These are phyloP conservation scores for Pseudomyrmex flavicornis DNA, from an alignment of 1,140 invertebrate species.

Conservation along the genomic window DNA sequence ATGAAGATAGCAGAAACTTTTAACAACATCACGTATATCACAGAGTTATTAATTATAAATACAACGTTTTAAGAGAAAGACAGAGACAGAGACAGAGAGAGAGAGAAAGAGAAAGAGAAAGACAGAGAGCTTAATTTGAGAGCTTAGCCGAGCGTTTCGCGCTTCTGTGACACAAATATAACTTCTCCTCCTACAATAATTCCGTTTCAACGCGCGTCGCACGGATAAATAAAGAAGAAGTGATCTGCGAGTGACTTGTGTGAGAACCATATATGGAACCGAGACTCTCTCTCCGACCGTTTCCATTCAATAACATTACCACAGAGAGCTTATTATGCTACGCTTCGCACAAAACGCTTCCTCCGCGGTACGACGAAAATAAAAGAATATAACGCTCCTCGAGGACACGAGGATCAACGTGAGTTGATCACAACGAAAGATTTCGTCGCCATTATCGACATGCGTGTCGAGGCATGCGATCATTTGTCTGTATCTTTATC, in stretches of 20 bases:
- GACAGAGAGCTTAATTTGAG: conserved; percentile 66
- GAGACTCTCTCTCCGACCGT: conserved; percentile 67
- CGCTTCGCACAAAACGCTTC: conserved; percentile 53
- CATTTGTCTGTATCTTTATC: conserved; percentile 48
- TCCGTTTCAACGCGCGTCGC: conserved; percentile 2
- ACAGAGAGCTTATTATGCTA: conserved; percentile 75
- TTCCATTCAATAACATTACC: conserved; percentile 59
- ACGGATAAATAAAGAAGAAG: conserved; percentile 39
- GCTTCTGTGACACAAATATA: conserved; percentile 6
- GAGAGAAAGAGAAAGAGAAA: neutral
- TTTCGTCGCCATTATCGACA: conserved; percentile 49
- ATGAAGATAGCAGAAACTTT: conserved; percentile 61
- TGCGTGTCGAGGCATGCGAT: conserved; percentile 17
- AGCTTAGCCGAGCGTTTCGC: conserved; percentile 44
- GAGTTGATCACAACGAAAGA: conserved; percentile 54
- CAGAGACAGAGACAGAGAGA: neutral
- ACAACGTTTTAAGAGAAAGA: conserved; percentile 55
- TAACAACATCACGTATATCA: conserved; percentile 73
- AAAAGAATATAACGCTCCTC: conserved; percentile 26
- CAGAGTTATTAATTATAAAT: conserved; percentile 72
- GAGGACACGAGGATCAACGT: conserved; percentile 26
- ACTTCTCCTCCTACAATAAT: conserved; percentile 12
- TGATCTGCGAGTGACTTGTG: conserved; percentile 8
- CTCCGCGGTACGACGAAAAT: conserved; percentile 45
- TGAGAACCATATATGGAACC: conserved; percentile 62